phyloP scores from a whole-genome alignment of 2,888 invertebrate genomes.

The Apamea crenata region DNA sequence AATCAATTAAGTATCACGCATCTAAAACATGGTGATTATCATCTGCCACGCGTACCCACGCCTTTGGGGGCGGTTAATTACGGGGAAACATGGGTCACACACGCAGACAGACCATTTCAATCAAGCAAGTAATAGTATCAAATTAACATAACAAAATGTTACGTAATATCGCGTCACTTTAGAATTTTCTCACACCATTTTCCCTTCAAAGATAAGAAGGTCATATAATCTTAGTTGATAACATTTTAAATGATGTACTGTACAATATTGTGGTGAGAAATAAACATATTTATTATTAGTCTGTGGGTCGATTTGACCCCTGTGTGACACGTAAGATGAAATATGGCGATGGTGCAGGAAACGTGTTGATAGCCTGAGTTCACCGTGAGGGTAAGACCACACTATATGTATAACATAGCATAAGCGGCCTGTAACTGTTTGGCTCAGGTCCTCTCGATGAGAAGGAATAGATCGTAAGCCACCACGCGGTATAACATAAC shows the following conservation, averaged over 20 bases:
- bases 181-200: conserved; percentile 8
- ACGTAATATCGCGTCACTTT: conserved; percentile 9
- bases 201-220: conserved; percentile 23
- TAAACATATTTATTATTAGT: no score
- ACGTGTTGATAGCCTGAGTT: conserved; percentile 21
- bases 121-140: neutral
- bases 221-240: conserved; percentile 22
- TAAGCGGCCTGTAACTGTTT: no score
- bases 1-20: conserved; percentile 16
- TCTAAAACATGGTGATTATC: neutral
- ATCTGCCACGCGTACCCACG: no score
- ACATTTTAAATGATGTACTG: no score
- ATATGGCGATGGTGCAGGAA: conserved; percentile 8
- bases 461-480: no score
- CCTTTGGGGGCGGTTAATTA: neutral
- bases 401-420: neutral
- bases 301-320: conserved; percentile 25
- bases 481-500: no score
- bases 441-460: no score
- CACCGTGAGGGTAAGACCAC: neutral
- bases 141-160: conserved; percentile 13
- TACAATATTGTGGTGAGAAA: no score
- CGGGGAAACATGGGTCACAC: neutral
- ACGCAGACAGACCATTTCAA: conserved; percentile 5
- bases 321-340: neutral